Evolutionary conservation across 2,888 invertebrate species (phyloP).

Genomic region (Punctoribates punctum): DNA sequence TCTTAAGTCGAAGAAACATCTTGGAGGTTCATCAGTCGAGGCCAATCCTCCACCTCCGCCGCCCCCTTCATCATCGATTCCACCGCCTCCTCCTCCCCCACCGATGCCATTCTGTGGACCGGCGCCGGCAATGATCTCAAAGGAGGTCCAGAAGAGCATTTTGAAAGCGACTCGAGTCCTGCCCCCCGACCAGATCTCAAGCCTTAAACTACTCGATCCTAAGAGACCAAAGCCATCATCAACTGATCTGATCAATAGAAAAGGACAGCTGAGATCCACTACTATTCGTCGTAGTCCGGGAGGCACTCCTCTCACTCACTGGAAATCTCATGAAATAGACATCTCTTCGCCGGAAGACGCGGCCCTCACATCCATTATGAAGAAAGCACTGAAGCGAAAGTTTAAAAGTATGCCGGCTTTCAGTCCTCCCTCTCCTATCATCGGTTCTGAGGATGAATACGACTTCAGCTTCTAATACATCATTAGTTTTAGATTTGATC

Average conservation of each 20-base stretch:
- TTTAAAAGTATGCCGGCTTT: neutral
- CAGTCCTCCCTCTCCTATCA: conserved; percentile 18
- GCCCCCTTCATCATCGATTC: neutral
- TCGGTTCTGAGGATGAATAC: neutral
- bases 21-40: neutral
- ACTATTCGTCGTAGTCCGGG: conserved; percentile 21
- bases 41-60: neutral
- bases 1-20: neutral
- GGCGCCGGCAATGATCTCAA: neutral
- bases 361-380: neutral
- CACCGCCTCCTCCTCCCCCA: conserved; percentile 11
- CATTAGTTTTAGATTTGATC: neutral
- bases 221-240: conserved; percentile 8
- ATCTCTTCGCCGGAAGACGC: conserved; percentile 24
- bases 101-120: neutral
- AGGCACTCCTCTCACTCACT: conserved; percentile 32
- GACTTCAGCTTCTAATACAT: conserved; percentile 10
- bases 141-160: neutral
- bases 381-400: conserved; percentile 7
- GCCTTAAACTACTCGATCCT: neutral
- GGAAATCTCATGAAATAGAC: neutral
- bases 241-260: neutral
- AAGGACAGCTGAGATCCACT: neutral
- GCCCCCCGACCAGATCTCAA: neutral
- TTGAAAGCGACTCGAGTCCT: neutral